Conservation (phyloP, 1,140 invertebrate genomes). For the Aphidius ervi region DNA sequence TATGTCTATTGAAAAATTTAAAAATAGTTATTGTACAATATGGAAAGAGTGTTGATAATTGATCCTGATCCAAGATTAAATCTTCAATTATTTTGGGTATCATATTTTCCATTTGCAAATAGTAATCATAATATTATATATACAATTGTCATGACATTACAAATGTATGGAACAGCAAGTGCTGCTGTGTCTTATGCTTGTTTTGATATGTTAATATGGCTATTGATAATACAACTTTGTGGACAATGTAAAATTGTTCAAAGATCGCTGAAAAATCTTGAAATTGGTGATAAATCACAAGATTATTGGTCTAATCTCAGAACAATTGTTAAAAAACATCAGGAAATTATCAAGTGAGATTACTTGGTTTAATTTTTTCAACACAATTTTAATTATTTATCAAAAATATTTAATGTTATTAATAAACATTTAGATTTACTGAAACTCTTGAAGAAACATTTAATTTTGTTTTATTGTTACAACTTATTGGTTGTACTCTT, state of each 20-base stretch:
- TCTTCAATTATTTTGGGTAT: constrained; percentile 18
- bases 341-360: no score
- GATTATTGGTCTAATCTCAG: constrained; percentile 26
- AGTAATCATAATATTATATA: constrained; percentile 8
- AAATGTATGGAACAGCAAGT: constrained; percentile 13
- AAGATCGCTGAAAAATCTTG: constrained; percentile 10
- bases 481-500: constrained; percentile 19
- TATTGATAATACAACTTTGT: constrained; percentile 26
- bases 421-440: constrained; percentile 32
- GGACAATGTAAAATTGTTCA: constrained; percentile 23
- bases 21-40: constrained; percentile 7
- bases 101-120: constrained; percentile 23
- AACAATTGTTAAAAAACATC: no score
- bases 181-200: constrained; percentile 19
- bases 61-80: constrained; percentile 8
- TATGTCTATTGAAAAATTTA: no score
- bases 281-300: constrained; percentile 3
- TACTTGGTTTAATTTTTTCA: no score
- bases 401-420: no score
- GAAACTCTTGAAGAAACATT: constrained; percentile 40
- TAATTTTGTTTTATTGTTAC: constrained; percentile 23
- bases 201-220: constrained; percentile 25
- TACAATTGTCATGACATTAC: constrained; percentile 9
- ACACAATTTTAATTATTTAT: no score
- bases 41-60: background rate